Conservation (phyloP, 2,888 invertebrate genomes). For the Diploptera punctata region DNA sequence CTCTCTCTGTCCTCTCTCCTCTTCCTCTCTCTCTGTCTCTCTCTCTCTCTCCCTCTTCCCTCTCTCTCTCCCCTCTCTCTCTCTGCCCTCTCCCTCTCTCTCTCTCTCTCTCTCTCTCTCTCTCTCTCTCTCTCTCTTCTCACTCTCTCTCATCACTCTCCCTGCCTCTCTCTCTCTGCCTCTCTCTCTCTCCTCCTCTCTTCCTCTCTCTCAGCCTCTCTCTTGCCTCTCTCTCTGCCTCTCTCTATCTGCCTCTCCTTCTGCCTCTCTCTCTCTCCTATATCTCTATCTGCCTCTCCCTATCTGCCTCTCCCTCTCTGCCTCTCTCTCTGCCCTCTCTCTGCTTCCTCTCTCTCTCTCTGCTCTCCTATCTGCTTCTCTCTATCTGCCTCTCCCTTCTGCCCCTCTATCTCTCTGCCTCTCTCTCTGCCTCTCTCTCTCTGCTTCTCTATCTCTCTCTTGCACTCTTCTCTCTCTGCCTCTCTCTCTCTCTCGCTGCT, state of each 20-base stretch:
- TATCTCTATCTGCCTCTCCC: background rate
- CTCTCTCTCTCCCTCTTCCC: background rate
- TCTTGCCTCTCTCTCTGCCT: background rate
- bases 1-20: no score
- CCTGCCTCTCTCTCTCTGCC: background rate
- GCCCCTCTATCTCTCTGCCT: background rate
- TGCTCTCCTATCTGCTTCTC: background rate
- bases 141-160: background rate
- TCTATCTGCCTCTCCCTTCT: background rate
- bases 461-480: background rate
- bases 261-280: background rate
- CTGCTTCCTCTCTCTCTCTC: no score
- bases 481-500: background rate
- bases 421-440: background rate
- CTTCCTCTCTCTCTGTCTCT: background rate
- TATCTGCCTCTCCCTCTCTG: background rate
- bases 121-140: background rate
- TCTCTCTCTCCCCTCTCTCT: background rate
- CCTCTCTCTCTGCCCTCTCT: background rate
- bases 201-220: background rate
- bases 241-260: background rate
- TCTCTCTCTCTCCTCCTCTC: background rate
- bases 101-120: background rate
- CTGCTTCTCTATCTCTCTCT: background rate
- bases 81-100: background rate